Conservation (phyloP, 2,113 vertebrate genomes). For the Pampusana beccarii region DNA sequence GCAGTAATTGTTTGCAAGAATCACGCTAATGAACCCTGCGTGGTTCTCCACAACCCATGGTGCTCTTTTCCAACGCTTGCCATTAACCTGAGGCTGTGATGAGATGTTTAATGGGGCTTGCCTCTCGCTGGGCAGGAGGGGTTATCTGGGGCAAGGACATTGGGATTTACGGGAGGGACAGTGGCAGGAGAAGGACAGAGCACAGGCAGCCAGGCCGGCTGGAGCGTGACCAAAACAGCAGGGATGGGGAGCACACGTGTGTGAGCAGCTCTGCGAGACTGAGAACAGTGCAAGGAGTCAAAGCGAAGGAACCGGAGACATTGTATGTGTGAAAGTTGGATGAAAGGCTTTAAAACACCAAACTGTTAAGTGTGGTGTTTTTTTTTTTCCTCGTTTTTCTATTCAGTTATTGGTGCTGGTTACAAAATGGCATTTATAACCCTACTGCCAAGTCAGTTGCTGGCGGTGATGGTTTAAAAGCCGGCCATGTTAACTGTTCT, state of each 20-base stretch:
- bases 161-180: background rate
- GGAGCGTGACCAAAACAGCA: background rate
- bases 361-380: background rate
- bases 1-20: background rate
- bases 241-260: background rate
- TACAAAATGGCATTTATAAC: background rate
- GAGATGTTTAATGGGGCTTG: background rate
- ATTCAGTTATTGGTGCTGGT: background rate
- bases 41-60: background rate
- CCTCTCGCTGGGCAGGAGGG: background rate
- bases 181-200: background rate
- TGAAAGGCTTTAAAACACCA: background rate
- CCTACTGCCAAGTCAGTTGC: background rate
- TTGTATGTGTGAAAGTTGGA: background rate
- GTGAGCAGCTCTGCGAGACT: background rate
- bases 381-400: background rate
- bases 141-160: background rate
- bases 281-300: background rate
- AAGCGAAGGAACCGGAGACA: background rate
- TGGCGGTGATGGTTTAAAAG: background rate
- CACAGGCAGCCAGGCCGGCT: background rate
- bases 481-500: background rate
- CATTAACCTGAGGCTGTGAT: background rate
- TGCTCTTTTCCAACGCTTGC: background rate
- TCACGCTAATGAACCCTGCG: background rate